Percentiles rank a stretch among this genome's conserved stretches.
Conservation (phyloP, 1,140 invertebrate genomes). For the Agraylea sexmaculata region DNA sequence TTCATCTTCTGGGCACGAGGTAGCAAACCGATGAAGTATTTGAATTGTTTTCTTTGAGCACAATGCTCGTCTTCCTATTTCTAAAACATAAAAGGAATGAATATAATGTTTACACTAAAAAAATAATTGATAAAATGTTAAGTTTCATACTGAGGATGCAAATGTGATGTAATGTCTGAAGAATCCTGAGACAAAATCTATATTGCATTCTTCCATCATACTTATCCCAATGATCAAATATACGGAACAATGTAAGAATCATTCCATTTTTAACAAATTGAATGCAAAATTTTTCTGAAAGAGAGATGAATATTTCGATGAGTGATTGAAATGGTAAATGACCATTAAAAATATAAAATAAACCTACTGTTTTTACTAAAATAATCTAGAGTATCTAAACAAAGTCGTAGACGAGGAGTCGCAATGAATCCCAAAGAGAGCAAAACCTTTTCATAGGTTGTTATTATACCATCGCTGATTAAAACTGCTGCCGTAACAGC, state of each 20-base stretch:
- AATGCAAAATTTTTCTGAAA: slow-evolving; percentile 46
- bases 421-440: slow-evolving; percentile 48
- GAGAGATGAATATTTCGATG: too few relatives aligned
- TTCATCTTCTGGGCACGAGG: slow-evolving; percentile 51
- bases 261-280: slow-evolving; percentile 50
- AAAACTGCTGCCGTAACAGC: slow-evolving; percentile 46
- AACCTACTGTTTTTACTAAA: slow-evolving; percentile 51
- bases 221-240: slow-evolving; percentile 54
- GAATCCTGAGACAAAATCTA: slow-evolving; percentile 47
- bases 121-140: slow-evolving; percentile 7
- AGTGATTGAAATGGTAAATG: too few relatives aligned
- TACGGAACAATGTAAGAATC: slow-evolving; percentile 41
- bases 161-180: slow-evolving; percentile 49
- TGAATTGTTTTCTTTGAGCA: slow-evolving; percentile 48
- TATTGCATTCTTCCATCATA: slow-evolving; percentile 49
- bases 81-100: slow-evolving; percentile 30
- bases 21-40: slow-evolving; percentile 49
- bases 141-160: slow-evolving; percentile 48
- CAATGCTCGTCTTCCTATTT: slow-evolving; percentile 45
- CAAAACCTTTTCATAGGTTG: slow-evolving; percentile 50
- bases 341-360: slow-evolving; percentile 10
- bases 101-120: slow-evolving; percentile 11
- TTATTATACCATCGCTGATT: slow-evolving; percentile 49
- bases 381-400: slow-evolving; percentile 51
- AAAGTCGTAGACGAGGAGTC: slow-evolving; percentile 46